Evolutionary conservation across 1,140 invertebrate species (phyloP).

Genomic region (Semibalanus balanoides): DNA sequence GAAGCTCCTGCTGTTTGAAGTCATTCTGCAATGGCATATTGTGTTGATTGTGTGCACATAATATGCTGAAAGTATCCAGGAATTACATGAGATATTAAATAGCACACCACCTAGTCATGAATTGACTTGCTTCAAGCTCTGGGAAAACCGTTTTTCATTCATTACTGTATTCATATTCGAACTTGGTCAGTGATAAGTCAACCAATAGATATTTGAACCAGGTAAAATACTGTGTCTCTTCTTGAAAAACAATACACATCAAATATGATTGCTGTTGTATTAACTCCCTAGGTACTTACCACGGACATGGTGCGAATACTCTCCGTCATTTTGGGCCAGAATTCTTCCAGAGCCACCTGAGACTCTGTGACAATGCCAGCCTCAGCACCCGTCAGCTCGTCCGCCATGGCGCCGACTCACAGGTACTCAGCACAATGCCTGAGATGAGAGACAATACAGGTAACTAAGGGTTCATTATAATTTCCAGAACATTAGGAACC

Average conservation of each 20-base stretch:
- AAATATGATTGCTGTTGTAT: not conserved
- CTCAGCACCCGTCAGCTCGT: not conserved
- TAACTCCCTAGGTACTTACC: not conserved
- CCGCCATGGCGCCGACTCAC: conserved; percentile 20
- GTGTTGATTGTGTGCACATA: not conserved
- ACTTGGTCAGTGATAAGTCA: not conserved
- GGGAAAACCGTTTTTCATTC: not conserved
- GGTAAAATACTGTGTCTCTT: not conserved
- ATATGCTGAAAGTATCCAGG: not conserved
- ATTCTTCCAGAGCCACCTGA: not conserved
- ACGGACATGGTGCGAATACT: not conserved
- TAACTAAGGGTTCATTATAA: no score
- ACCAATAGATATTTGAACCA: not conserved
- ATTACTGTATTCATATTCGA: not conserved
- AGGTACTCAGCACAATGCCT: no score
- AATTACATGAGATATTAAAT: not conserved
- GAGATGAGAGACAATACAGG: no score
- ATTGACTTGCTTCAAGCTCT: not conserved
- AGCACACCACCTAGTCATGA: not conserved
- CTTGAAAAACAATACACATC: not conserved
- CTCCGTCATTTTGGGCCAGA: not conserved
- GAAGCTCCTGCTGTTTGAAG: conserved; percentile 79
- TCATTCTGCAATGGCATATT: conserved; percentile 46
- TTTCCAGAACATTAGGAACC: no score
- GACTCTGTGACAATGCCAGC: not conserved